Evolutionary conservation across 2,113 vertebrate species (phyloP).

Genomic region (Rynchops niger): DNA sequence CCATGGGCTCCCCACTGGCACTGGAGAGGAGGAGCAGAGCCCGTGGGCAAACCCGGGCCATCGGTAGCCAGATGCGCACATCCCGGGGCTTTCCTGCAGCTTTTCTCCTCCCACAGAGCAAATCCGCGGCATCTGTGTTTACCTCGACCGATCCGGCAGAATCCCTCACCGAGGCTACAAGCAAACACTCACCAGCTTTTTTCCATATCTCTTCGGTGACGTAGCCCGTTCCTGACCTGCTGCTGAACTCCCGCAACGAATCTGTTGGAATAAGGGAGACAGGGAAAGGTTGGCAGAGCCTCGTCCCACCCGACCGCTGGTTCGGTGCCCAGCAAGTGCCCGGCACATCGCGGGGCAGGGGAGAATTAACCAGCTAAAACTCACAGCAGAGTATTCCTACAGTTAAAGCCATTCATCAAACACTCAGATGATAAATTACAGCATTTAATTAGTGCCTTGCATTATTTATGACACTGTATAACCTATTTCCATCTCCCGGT

Average conservation of each 20-base stretch:
- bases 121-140: neutral
- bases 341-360: rapidly evolving
- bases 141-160: rapidly evolving
- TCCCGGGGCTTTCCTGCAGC: neutral
- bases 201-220: conserved; percentile 98
- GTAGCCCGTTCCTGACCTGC: conserved; percentile 87
- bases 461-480: conserved; percentile 42
- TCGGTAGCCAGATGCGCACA: neutral
- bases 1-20: rapidly evolving
- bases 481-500: neutral
- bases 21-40: neutral
- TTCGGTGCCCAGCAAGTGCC: neutral
- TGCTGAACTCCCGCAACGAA: conserved; percentile 87
- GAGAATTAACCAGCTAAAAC: neutral
- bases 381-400: neutral
- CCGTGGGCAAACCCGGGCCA: neutral
- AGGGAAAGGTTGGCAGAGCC: neutral
- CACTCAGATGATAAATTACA: conserved; percentile 17
- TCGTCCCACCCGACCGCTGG: neutral
- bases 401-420: neutral
- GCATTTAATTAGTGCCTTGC: conserved; percentile 37
- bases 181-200: conserved; percentile 88
- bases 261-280: conserved; percentile 74
- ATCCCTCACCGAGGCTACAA: neutral
- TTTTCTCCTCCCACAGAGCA: neutral